Conservation (phyloP, 2,888 invertebrate species). For the Mystacides longicornis region DNA sequence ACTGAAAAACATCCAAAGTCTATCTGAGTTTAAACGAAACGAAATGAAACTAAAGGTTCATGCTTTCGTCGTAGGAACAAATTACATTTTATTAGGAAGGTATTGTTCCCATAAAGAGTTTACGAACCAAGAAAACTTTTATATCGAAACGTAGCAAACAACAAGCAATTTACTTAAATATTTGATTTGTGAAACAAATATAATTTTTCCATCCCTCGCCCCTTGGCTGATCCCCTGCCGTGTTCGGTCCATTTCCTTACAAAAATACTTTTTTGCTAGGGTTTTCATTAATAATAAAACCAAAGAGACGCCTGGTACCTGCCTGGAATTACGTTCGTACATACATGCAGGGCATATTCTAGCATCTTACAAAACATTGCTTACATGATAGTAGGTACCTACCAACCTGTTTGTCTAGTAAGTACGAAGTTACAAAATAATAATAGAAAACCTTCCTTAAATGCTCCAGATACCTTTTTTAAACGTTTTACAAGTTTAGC, state of each 20-base stretch:
- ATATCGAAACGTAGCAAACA: slow-evolving; percentile 1
- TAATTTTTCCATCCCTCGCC: background rate
- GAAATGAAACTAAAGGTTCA: no score
- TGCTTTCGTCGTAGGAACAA: no score
- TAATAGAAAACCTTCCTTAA: no score
- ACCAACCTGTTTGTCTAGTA: no score
- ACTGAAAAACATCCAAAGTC: no score
- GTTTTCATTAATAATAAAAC: slow-evolving; percentile 2
- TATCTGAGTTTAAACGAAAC: no score
- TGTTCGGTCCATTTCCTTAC: slow-evolving; percentile 1
- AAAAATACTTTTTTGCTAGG: slow-evolving; percentile 2
- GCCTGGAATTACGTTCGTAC: background rate
- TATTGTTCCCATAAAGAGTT: slow-evolving; percentile 1
- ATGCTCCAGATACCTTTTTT: no score
- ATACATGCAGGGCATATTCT: background rate
- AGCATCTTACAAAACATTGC: no score
- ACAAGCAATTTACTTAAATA: slow-evolving; percentile 2
- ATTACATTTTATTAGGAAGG: background rate
- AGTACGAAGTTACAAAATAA: no score
- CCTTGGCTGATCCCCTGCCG: background rate
- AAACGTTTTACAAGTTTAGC: no score
- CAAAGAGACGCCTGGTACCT: background rate
- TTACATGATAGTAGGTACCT: no score
- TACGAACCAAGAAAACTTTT: slow-evolving; percentile 1
- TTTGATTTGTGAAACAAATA: slow-evolving; percentile 2